A percentile compares a stretch with the other conserved stretches of the same genome.
phyloP scores from a whole-genome alignment of 1,140 invertebrate species.

The Holcopasites calliopsidis region DNA sequence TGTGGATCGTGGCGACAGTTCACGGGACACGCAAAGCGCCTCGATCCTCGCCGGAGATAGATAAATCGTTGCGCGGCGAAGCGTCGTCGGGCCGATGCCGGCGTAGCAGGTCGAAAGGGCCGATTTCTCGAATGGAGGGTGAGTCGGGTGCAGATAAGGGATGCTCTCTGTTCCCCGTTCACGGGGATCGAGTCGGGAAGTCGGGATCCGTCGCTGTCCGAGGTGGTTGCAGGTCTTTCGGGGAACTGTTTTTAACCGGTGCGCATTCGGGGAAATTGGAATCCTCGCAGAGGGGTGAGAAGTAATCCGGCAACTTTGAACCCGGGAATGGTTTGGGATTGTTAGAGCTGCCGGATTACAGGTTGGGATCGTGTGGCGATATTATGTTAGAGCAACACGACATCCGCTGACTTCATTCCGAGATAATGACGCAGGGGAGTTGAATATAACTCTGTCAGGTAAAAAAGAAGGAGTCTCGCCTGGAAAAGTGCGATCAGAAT shows the following conservation, averaged over 20 bases:
- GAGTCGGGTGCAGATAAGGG: slow-evolving; percentile 26
- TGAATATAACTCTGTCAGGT: too few relatives aligned
- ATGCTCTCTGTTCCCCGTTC: slow-evolving; percentile 5
- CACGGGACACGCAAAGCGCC: too few relatives aligned
- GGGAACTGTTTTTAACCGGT: slow-evolving; percentile 7
- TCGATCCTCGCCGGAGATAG: slow-evolving; percentile 55
- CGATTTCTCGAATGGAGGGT: slow-evolving; percentile 62
- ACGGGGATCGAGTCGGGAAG: slow-evolving; percentile 45
- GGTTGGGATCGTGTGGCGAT: too few relatives aligned
- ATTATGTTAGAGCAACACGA: too few relatives aligned
- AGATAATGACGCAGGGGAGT: too few relatives aligned
- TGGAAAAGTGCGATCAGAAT: too few relatives aligned
- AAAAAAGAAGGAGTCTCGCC: too few relatives aligned
- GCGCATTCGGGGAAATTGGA: background rate
- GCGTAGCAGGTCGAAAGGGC: slow-evolving; percentile 45
- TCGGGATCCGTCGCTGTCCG: slow-evolving; percentile 28
- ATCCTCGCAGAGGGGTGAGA: too few relatives aligned
- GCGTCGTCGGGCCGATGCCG: background rate
- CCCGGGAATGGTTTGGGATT: background rate
- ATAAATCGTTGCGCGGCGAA: slow-evolving; percentile 43
- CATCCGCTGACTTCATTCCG: too few relatives aligned
- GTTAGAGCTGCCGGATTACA: background rate
- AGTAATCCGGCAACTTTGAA: background rate
- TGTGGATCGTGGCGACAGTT: background rate
- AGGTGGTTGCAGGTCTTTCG: background rate